Conservation (phyloP, 2,113 vertebrate genomes). For the Caranx ignobilis region DNA sequence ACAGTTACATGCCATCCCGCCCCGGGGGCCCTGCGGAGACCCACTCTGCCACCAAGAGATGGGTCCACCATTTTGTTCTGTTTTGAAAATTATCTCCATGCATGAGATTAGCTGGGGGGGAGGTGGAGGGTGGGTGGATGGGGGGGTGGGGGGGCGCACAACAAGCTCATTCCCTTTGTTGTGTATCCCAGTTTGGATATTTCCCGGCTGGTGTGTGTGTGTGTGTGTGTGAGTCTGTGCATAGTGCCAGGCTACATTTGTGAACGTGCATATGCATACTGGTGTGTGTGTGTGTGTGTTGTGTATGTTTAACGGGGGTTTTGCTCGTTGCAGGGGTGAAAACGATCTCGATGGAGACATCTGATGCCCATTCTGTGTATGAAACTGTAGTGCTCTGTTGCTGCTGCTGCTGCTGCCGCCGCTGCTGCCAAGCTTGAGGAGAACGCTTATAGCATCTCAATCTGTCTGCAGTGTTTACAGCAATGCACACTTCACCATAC, state of each 20-base stretch:
- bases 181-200: slow-evolving; percentile 67
- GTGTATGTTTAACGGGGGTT: slow-evolving; percentile 30
- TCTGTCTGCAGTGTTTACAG: slow-evolving; percentile 37
- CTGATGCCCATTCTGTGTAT: slow-evolving; percentile 25
- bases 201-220: slow-evolving; percentile 42
- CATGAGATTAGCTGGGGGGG: slow-evolving; percentile 74
- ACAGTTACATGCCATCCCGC: slow-evolving; percentile 81
- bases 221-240: slow-evolving; percentile 20
- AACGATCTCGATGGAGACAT: slow-evolving; percentile 47
- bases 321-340: slow-evolving; percentile 41
- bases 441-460: slow-evolving; percentile 43
- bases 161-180: slow-evolving; percentile 63
- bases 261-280: slow-evolving; percentile 15
- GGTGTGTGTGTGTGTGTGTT: background rate
- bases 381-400: slow-evolving; percentile 14
- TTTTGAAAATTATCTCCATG: slow-evolving; percentile 80
- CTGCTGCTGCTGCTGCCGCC: too few species aligned
- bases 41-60: slow-evolving; percentile 72
- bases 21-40: slow-evolving; percentile 73
- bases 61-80: slow-evolving; percentile 77
- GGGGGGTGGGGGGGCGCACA: background rate
- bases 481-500: background rate
- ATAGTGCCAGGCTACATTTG: slow-evolving; percentile 37
- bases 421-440: slow-evolving; percentile 50
- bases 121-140: slow-evolving; percentile 48